Base-by-base conservation (phyloP, 2,113 vertebrate genomes). In the Pedetes capensis region DNA sequence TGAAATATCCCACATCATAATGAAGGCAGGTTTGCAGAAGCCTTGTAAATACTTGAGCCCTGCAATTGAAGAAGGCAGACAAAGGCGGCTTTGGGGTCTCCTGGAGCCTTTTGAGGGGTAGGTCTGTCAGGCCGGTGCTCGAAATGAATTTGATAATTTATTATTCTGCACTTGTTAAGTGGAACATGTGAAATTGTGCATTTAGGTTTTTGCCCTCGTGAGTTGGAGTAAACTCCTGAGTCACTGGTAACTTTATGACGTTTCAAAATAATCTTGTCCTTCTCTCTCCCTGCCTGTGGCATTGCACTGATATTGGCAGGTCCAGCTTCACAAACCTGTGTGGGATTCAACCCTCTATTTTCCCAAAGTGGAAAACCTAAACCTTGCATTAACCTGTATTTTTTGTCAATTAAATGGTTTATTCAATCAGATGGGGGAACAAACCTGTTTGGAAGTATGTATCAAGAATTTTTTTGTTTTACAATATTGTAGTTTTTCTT, bases 401-500 rank as follows among this genome's bases (percentile, higher is more conserved):
- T 98, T 97, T 98, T 23, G 0, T 97, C 97, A 98, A 98, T 98
- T 98, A 98, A 98, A 98, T 98, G 98, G 97, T 98, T 98, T 98
- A 98, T 99, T 99, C 98, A 97, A 98, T 99, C 98, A 87, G 96
- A 97, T 39, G 71, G 32, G n/a, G 75, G 82, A 42, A 96, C 96
- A 98, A 98, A 99, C 98, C 98, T 98, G 98, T 98, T 99, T 98
- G 98, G 99, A 98, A 97, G 98, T 98, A 98, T 98, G 98, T 99
- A 99, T 99, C 99, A 99, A 99, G 98, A 98, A 92, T 98, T 98
- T 98, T 99, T 99, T 99, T 99, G 98, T 98, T 99, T 99, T 98
- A 98, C 98, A 98, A 97, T 99, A 99, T 99, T 99, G 99, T 99
- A 98, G 98, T 99, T 99, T 99, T 98, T 98, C 98, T 99, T 98